Conservation (phyloP, 2,888 invertebrate species). For the Idaea straminata region DNA sequence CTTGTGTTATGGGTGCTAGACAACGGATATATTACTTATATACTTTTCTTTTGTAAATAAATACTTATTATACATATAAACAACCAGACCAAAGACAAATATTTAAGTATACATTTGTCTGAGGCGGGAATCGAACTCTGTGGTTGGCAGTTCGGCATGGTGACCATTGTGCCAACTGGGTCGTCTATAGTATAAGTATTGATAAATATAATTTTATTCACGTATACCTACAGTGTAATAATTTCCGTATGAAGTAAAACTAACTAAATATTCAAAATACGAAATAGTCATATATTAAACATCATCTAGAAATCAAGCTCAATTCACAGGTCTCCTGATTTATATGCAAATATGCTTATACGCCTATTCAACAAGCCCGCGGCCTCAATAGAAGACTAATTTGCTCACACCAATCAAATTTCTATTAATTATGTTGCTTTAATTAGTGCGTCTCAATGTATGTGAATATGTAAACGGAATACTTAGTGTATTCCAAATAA, state of each 20-base stretch:
- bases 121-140: no score
- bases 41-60: no score
- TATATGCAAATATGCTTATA: conserved; percentile 65
- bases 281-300: conserved; percentile 14
- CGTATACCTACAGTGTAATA: no score
- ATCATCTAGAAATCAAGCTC: conserved; percentile 48
- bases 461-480: conserved; percentile 32
- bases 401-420: conserved; percentile 64
- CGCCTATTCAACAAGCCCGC: conserved; percentile 53
- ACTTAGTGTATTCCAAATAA: conserved; percentile 18
- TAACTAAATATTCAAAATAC: not conserved
- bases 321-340: conserved; percentile 53
- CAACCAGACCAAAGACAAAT: no score
- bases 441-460: conserved; percentile 41
- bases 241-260: not conserved
- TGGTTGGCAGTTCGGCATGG: no score
- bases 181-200: no score
- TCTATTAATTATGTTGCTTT: conserved; percentile 57
- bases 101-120: no score
- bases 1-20: no score
- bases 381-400: conserved; percentile 67
- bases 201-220: no score
- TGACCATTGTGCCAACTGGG: no score
- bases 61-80: no score
- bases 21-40: no score